phyloP scores from a whole-genome alignment of 2,797 vertebrate genomes.

The Stomatorhinus walkeri region DNA sequence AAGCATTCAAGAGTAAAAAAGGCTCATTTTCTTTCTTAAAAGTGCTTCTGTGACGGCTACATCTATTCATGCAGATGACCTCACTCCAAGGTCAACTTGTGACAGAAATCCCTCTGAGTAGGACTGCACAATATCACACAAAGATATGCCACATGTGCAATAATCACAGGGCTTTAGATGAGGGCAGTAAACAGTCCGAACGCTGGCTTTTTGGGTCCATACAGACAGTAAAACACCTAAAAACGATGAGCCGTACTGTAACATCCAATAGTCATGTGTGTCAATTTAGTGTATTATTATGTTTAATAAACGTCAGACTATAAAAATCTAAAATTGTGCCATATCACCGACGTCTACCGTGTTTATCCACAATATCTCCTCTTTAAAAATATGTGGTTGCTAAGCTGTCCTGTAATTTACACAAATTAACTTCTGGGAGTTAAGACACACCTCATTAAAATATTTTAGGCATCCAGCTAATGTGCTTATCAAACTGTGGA shows the following conservation, averaged over 20 bases:
- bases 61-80: slow-evolving; percentile 9
- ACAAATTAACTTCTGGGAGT: neutral
- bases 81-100: neutral
- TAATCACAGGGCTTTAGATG: neutral
- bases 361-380: neutral
- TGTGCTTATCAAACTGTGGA: neutral
- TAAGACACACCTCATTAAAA: neutral
- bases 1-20: neutral
- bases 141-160: neutral
- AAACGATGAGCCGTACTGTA: neutral
- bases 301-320: neutral
- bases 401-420: neutral
- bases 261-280: neutral
- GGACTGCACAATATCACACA: neutral
- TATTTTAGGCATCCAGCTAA: neutral
- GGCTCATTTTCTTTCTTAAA: neutral
- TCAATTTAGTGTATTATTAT: neutral
- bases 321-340: neutral
- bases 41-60: neutral
- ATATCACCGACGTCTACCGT: neutral
- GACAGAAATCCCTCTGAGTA: neutral
- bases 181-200: neutral
- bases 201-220: neutral
- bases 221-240: neutral
- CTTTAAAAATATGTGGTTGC: neutral